A percentile compares a stretch with the other conserved stretches of the same genome.
Conservation (phyloP, 1,140 invertebrate genomes). For the Physella acuta region DNA sequence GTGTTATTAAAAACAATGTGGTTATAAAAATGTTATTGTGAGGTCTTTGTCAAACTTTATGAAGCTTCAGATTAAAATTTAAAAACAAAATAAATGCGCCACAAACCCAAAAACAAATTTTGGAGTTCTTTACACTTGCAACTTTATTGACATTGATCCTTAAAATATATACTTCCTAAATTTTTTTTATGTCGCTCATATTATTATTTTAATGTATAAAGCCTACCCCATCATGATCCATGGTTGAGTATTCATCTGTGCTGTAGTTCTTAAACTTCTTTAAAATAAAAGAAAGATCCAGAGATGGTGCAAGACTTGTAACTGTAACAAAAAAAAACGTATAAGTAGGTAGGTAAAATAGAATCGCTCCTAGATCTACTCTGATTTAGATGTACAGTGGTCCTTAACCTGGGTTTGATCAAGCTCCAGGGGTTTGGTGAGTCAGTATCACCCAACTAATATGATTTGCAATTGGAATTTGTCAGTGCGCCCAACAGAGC, state of each 20-base stretch:
- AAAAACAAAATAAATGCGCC: too few relatives aligned
- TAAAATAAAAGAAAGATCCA: slow-evolving; percentile 27
- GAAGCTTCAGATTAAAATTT: too few relatives aligned
- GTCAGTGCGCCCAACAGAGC: too few relatives aligned
- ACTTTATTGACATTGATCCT: too few relatives aligned
- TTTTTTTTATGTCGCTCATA: not conserved
- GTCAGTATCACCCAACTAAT: too few relatives aligned
- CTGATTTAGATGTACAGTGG: not conserved
- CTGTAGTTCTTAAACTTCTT: slow-evolving; percentile 36
- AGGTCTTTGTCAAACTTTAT: too few relatives aligned
- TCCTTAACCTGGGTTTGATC: not conserved
- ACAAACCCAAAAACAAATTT: not conserved
- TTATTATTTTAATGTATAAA: not conserved
- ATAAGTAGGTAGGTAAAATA: not conserved
- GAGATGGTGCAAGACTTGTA: slow-evolving; percentile 3
- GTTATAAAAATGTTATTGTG: too few relatives aligned
- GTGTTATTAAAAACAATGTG: too few relatives aligned
- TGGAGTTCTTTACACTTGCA: not conserved
- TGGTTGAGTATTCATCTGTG: slow-evolving; percentile 40
- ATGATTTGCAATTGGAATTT: not conserved
- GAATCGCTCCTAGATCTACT: not conserved
- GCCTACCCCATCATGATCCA: slow-evolving; percentile 42
- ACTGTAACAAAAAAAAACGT: not conserved
- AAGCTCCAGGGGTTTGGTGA: too few relatives aligned
- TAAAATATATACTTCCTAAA: not conserved